A percentile compares a stretch with the other conserved stretches of the same genome.
Conservation (phyloP, 2,888 invertebrate species). For the Andrena hattorfiana region DNA sequence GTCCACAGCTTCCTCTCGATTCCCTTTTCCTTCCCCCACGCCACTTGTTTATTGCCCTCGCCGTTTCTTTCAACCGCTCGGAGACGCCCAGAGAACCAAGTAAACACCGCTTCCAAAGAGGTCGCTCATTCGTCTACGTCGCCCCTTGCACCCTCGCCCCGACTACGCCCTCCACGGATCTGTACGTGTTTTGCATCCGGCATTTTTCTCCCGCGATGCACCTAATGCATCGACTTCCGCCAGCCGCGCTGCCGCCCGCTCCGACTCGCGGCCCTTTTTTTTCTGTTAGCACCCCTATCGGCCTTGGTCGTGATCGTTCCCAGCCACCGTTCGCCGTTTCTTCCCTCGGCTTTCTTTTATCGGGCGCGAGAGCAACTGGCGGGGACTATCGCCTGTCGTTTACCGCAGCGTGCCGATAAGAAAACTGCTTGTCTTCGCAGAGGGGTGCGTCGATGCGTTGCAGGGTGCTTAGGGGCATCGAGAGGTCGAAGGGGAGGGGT, state of each 20-base stretch:
- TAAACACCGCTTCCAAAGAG: slow-evolving; percentile 23
- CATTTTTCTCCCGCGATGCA: slow-evolving; percentile 61
- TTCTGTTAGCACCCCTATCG: slow-evolving; percentile 3
- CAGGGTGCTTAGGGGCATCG: neutral
- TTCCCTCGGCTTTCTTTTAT: slow-evolving; percentile 5
- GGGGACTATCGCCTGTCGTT: neutral
- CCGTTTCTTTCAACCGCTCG: slow-evolving; percentile 24
- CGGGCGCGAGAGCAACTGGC: neutral
- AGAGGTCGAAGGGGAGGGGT: neutral
- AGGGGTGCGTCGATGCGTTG: neutral
- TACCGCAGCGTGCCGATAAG: neutral
- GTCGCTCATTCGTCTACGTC: slow-evolving; percentile 63
- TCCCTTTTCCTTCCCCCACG: neutral
- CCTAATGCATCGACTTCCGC: slow-evolving; percentile 66
- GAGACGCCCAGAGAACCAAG: neutral
- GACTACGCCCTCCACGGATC: slow-evolving; percentile 29
- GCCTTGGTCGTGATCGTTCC: slow-evolving; percentile 13
- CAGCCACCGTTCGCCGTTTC: neutral
- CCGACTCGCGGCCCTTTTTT: neutral
- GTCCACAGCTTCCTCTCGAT: slow-evolving; percentile 33
- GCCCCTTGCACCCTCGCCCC: neutral
- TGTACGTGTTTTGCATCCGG: slow-evolving; percentile 65
- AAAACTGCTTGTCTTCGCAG: neutral
- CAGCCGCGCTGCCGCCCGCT: neutral
- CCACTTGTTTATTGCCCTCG: slow-evolving; percentile 42